Percentiles rank a stretch among this genome's conserved stretches.
Evolutionary conservation across 2,888 invertebrate species (phyloP).

Genomic region (Cataglyphis livida): DNA sequence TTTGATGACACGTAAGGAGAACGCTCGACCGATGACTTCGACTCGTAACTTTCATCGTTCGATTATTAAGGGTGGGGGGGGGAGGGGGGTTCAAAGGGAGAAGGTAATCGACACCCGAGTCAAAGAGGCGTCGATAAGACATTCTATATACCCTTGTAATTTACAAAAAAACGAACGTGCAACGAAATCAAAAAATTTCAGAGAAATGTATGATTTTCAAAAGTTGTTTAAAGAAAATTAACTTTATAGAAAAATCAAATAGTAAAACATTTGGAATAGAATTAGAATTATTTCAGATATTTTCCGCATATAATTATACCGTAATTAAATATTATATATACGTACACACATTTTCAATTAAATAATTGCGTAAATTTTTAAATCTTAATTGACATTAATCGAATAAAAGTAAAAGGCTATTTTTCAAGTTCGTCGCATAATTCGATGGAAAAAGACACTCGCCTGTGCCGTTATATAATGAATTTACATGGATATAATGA

Average conservation of each 20-base stretch:
- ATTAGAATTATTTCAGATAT: no score
- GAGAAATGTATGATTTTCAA: not conserved
- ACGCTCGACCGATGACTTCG: slow-evolving; percentile 40
- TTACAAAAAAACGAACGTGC: not conserved
- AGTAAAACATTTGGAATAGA: not conserved
- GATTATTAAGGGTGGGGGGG: not conserved
- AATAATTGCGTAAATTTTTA: not conserved
- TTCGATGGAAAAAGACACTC: slow-evolving; percentile 18
- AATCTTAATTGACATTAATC: not conserved
- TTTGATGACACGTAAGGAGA: slow-evolving; percentile 40
- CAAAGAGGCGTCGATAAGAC: slow-evolving; percentile 2
- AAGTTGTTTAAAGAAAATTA: not conserved
- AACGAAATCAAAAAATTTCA: slow-evolving; percentile 13
- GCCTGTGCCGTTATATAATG: slow-evolving; percentile 36
- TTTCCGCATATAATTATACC: not conserved
- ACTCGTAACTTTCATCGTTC: slow-evolving; percentile 41
- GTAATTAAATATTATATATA: not conserved
- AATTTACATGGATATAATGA: not conserved
- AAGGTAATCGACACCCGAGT: not conserved
- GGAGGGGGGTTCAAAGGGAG: not conserved
- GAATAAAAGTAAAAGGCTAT: not conserved
- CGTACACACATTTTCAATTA: not conserved
- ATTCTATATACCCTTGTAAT: slow-evolving; percentile 38
- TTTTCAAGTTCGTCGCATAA: slow-evolving; percentile 29
- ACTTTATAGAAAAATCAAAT: not conserved